Evolutionary conservation across 92 coral and sea anemone species (phyloP).

Genomic region (Galaxea fascicularis): DNA sequence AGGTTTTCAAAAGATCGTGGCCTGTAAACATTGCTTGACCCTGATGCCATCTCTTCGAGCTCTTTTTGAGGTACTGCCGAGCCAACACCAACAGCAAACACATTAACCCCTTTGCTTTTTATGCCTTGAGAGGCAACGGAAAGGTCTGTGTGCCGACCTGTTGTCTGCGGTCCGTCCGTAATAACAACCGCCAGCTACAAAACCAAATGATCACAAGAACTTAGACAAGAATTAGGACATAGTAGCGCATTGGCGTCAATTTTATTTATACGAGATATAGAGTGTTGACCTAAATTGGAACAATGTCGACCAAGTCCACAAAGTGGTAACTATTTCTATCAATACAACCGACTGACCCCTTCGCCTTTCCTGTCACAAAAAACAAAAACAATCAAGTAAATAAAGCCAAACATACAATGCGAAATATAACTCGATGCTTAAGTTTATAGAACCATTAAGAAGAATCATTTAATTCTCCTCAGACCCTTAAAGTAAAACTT

Average conservation of each 20-base stretch:
- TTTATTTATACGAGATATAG: too few species aligned
- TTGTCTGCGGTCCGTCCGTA: conserved; percentile 60
- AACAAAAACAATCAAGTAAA: not conserved
- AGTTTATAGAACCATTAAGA: too few species aligned
- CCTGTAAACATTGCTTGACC: conserved; percentile 35
- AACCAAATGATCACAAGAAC: not conserved
- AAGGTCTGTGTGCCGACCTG: conserved; percentile 42
- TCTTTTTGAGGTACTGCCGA: conserved; percentile 26
- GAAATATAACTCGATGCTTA: too few species aligned
- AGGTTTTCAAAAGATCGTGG: conserved; percentile 13
- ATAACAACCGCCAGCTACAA: conserved; percentile 50
- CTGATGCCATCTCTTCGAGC: conserved; percentile 59
- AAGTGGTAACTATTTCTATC: too few species aligned
- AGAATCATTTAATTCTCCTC: too few species aligned
- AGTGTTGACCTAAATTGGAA: too few species aligned
- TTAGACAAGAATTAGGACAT: not conserved
- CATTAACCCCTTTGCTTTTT: conserved; percentile 48
- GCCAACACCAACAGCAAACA: conserved; percentile 68
- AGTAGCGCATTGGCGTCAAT: too few species aligned
- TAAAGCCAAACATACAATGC: too few species aligned
- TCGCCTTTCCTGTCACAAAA: too few species aligned
- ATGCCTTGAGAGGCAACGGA: conserved; percentile 43
- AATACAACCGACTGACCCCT: too few species aligned
- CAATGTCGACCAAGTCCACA: too few species aligned
- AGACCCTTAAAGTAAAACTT: too few species aligned